Evolutionary conservation across 2,888 invertebrate genomes (phyloP).

Genomic region (Callyntrura sp.): DNA sequence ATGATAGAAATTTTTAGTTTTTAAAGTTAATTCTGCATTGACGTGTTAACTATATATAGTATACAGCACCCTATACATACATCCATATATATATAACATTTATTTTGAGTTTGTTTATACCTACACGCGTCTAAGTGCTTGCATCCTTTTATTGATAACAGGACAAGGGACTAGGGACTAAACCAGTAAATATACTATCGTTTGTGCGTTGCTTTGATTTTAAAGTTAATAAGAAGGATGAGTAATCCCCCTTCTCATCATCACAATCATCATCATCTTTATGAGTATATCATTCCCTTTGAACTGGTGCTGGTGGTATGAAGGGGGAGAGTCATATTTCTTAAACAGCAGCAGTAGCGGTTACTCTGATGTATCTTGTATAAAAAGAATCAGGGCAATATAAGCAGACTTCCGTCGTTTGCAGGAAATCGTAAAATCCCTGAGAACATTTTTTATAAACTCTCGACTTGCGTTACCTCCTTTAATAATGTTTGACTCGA

Average conservation of each 20-base stretch:
- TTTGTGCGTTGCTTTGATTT: neutral
- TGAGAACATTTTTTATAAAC: constrained; percentile 64
- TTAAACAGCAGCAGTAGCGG: constrained; percentile 25
- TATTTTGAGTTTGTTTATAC: neutral
- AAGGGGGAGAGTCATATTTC: constrained; percentile 33
- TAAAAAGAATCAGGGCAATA: constrained; percentile 70
- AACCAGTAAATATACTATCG: no score
- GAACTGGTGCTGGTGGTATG: neutral
- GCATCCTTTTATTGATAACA: neutral
- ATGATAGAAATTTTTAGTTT: no score
- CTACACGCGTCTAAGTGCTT: neutral
- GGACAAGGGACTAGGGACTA: neutral
- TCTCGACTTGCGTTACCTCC: constrained; percentile 11
- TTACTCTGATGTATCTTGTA: constrained; percentile 18
- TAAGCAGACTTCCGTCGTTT: constrained; percentile 72
- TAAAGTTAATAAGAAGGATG: neutral
- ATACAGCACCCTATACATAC: neutral
- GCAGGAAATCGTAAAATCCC: constrained; percentile 71
- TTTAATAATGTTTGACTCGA: neutral
- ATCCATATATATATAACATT: neutral
- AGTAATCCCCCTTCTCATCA: no score
- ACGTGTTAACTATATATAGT: neutral
- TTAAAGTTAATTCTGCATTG: neutral
- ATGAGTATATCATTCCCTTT: neutral
- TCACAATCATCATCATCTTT: no score